Evolutionary conservation across 2,888 invertebrate genomes (phyloP), one percentile per base, ranked within the genome.

Genomic region (Agrochola macilenta): DNA sequence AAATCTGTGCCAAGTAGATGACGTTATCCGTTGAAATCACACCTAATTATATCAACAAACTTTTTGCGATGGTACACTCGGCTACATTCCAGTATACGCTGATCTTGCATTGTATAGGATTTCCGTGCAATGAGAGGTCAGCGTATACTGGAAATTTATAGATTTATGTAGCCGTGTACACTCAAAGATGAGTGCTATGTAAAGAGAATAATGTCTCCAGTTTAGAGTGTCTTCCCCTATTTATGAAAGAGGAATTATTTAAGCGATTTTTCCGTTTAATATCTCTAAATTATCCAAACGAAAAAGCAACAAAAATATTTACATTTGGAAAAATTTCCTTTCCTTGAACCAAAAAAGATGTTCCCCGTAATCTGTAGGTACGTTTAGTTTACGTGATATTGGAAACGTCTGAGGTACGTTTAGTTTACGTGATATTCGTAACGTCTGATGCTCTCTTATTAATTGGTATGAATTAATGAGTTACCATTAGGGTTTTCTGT

Each of bases 401-500:
- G 12, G 4, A 54, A 14, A 60, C 54, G 70, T 75, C 4, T 52
- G 11, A 9, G 20, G 9, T 23, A 52, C 9, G 12, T 43, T n/a
- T 7, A 35, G 26, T 20, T 23, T 54, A 70, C 46, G 85, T 74
- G 57, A 39, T 57, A 0, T n/a, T 14, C 17, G 4, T 49, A 14
- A 60, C 54, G 70, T 75, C 4, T 52, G 11, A 9, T 20, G 1
- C 3, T 70, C 43, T 58, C 20, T 30, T 58, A 58, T 12, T 23
- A 43, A 74, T 54, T 26, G 26, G 9, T 26, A 54, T 23, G 5
- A 35, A 57, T 69, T 75, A 72, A 81, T 35, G 26, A 81, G 23
- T 30, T 5, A n/a, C 43, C 69, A 76, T 83, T 85, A 66, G 72
- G 77, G 30, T 30, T 82, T 83, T 82, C n/a, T 76, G 12, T 63